These are phyloP conservation scores for Rhorus exstirpatorius DNA, from an alignment of 2,888 invertebrate species.

Conservation along the genomic window DNA sequence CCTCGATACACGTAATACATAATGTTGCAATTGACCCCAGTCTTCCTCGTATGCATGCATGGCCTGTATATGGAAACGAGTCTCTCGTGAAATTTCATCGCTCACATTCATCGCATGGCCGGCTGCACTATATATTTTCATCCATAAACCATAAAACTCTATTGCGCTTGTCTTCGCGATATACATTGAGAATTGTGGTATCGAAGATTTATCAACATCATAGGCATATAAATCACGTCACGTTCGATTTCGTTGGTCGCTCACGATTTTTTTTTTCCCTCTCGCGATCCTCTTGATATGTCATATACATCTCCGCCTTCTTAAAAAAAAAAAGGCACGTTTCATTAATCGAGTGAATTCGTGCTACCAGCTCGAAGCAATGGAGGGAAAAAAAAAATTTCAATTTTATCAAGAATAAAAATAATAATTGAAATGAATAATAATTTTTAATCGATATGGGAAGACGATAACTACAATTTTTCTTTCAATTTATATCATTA, in stretches of 20 bases:
- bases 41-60: background rate
- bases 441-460: too few species aligned
- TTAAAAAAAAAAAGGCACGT: too few species aligned
- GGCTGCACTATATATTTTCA: background rate
- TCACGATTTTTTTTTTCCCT: background rate
- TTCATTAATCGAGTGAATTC: too few species aligned
- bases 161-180: constrained; percentile 8
- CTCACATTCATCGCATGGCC: background rate
- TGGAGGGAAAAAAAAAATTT: too few species aligned
- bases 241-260: constrained; percentile 18
- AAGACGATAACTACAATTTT: too few species aligned
- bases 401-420: too few species aligned
- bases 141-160: background rate
- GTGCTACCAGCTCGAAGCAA: too few species aligned
- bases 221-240: constrained; percentile 22
- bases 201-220: background rate
- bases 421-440: too few species aligned
- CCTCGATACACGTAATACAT: too few species aligned
- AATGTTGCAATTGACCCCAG: too few species aligned
- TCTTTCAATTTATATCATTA: too few species aligned
- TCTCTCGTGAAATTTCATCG: constrained; percentile 44
- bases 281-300: background rate
- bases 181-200: constrained; percentile 1
- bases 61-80: constrained; percentile 39
- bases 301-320: too few species aligned